These are phyloP conservation scores for Tragelaphus buxtoni DNA, from an alignment of 2,113 vertebrate genomes.

Conservation along the genomic window DNA sequence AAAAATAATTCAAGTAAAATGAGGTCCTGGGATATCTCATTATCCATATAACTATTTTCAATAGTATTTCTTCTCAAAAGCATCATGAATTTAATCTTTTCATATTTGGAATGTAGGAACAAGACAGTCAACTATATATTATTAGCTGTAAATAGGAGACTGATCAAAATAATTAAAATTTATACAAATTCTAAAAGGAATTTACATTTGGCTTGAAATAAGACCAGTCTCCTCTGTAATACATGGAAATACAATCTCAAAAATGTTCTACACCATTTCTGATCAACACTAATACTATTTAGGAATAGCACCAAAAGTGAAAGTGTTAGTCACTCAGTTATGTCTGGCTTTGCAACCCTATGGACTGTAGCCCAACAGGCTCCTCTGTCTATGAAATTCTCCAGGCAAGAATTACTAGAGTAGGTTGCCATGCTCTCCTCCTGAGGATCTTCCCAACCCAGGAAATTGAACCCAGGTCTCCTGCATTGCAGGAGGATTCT, in stretches of 20 bases:
- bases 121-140: background rate
- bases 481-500: background rate
- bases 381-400: background rate
- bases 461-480: background rate
- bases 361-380: background rate
- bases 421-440: background rate
- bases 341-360: background rate
- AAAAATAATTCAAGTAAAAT: background rate
- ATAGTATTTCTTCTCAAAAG: background rate
- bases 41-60: background rate
- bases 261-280: background rate
- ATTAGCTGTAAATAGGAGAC: background rate
- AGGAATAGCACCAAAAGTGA: background rate
- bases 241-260: background rate
- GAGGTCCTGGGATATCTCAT: background rate
- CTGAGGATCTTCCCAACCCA: background rate
- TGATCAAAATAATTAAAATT: constrained; percentile 24
- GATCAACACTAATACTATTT: background rate
- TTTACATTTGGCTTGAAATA: background rate
- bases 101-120: background rate
- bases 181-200: background rate
- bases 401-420: background rate
- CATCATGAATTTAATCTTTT: background rate
- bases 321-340: background rate
- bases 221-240: background rate